These are phyloP conservation scores for Caenorhabditis becei DNA, from an alignment of 2,888 invertebrate genomes.

Conservation along the genomic window DNA sequence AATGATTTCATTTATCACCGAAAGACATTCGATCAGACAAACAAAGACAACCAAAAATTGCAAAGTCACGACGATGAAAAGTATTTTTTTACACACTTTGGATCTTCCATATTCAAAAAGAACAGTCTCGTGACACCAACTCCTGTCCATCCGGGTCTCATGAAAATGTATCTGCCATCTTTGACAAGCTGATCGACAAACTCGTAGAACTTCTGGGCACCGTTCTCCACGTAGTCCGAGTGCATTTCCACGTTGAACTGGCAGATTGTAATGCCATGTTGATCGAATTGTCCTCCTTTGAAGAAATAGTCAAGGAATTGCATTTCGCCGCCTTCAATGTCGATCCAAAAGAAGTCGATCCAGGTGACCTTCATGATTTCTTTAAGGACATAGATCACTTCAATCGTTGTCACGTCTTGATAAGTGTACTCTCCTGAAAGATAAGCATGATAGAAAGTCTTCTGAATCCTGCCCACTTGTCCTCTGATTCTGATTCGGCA, in stretches of 20 bases:
- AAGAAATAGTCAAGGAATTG: slow-evolving; percentile 45
- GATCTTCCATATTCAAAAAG: slow-evolving; percentile 14
- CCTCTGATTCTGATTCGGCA: slow-evolving; percentile 54
- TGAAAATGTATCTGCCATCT: slow-evolving; percentile 15
- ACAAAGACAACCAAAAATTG: too few relatives aligned
- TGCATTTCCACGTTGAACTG: slow-evolving; percentile 59
- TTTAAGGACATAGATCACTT: slow-evolving; percentile 46
- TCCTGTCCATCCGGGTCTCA: slow-evolving; percentile 10
- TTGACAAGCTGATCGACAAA: slow-evolving; percentile 13
- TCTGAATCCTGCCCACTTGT: slow-evolving; percentile 4
- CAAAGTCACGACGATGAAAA: too few relatives aligned
- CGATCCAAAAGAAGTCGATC: slow-evolving; percentile 59
- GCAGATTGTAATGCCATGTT: slow-evolving; percentile 56
- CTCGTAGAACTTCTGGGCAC: slow-evolving; percentile 5
- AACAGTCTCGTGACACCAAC: slow-evolving; percentile 8
- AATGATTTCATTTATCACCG: too few relatives aligned
- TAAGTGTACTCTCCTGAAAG: slow-evolving; percentile 20
- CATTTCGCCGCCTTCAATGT: slow-evolving; percentile 59
- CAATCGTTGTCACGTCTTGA: slow-evolving; percentile 59
- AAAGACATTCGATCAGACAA: too few relatives aligned
- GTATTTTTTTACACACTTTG: slow-evolving; percentile 13
- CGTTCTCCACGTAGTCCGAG: slow-evolving; percentile 1
- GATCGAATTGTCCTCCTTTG: slow-evolving; percentile 54
- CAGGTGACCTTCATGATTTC: slow-evolving; percentile 22
- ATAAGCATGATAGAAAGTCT: background rate